Percentiles rank a stretch among this genome's conserved stretches.
Conservation (phyloP, 2,888 invertebrate species). For the Ariolimax columbianus region DNA sequence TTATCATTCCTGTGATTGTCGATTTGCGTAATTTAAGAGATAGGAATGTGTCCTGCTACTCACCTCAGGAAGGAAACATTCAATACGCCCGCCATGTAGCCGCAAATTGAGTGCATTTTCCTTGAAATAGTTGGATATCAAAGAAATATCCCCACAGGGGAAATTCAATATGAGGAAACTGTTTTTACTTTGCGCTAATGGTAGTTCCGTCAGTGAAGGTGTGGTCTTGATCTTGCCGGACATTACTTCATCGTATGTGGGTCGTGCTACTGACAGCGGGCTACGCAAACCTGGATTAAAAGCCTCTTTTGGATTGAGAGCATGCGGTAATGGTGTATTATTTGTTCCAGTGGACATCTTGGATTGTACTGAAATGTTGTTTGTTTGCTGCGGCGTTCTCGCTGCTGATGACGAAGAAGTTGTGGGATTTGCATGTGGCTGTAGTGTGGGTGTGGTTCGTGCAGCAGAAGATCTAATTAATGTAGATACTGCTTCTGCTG, state of each 20-base stretch:
- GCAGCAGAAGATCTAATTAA: background rate
- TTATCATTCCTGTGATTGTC: too few relatives aligned
- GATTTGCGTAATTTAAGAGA: too few relatives aligned
- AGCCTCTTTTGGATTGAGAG: too few relatives aligned
- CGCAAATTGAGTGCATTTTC: background rate
- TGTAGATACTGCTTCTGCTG: background rate
- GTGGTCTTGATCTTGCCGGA: background rate
- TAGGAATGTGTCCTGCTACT: too few relatives aligned
- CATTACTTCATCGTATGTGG: background rate
- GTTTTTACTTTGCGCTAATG: too few relatives aligned
- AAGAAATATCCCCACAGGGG: background rate
- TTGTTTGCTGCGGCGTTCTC: too few relatives aligned
- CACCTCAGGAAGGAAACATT: background rate
- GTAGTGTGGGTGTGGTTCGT: background rate
- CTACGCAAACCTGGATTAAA: too few relatives aligned
- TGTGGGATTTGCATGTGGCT: background rate
- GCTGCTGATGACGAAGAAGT: too few relatives aligned
- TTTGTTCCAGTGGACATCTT: too few relatives aligned
- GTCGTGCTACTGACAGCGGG: background rate
- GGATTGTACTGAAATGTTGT: too few relatives aligned
- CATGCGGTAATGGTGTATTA: too few relatives aligned
- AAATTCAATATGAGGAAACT: constrained; percentile 9
- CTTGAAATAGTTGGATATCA: background rate
- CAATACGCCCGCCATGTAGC: background rate
- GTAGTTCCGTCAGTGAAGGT: too few relatives aligned